These are phyloP conservation scores for Zosterops borbonicus DNA, from an alignment of 2,113 vertebrate genomes.

Conservation along the genomic window DNA sequence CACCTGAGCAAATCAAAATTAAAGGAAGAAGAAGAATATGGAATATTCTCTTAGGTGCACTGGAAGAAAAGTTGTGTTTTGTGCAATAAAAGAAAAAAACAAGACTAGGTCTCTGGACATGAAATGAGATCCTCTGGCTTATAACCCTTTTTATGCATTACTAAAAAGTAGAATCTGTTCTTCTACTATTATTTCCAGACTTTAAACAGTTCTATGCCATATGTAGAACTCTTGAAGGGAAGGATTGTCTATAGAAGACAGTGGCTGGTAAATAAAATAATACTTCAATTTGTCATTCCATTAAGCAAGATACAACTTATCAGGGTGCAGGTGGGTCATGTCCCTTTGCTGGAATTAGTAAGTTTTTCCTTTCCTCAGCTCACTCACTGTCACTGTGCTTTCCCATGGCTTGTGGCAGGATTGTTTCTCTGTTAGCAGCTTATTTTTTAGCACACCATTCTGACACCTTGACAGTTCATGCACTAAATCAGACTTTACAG, in stretches of 20 bases:
- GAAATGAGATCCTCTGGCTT: background rate
- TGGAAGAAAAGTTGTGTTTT: background rate
- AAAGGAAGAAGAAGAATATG: background rate
- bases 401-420: background rate
- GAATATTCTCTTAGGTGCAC: background rate
- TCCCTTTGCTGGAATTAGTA: background rate
- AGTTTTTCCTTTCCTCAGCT: background rate
- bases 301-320: background rate
- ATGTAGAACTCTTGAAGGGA: background rate
- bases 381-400: background rate
- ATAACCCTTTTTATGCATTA: background rate
- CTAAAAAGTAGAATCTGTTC: background rate
- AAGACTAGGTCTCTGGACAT: background rate
- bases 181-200: background rate
- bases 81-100: background rate
- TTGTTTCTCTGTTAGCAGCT: slow-evolving; percentile 25
- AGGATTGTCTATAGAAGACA: background rate
- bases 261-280: background rate
- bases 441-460: slow-evolving; percentile 38
- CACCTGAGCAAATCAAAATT: background rate
- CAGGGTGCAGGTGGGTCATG: background rate
- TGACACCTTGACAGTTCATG: slow-evolving; percentile 62
- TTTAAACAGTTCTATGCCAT: background rate
- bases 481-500: slow-evolving; percentile 76
- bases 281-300: background rate